Percentiles rank a stretch among this genome's conserved stretches.
Conservation (phyloP, 2,888 invertebrate species). For the Physocephala rufipes region DNA sequence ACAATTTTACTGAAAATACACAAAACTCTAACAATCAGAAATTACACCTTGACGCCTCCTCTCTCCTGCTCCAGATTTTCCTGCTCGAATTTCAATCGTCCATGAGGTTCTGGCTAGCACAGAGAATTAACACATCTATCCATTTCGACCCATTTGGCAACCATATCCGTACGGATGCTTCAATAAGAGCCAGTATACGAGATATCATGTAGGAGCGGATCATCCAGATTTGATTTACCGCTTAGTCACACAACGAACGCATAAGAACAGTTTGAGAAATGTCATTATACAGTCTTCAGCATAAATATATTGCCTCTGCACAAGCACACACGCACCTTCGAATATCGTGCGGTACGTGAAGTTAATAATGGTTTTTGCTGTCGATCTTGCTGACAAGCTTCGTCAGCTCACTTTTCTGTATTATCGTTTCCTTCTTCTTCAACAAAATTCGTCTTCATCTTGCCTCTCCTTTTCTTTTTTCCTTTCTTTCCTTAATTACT, state of each 20-base stretch:
- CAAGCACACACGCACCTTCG: too few relatives aligned
- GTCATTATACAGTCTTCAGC: not conserved
- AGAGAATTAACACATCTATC: too few relatives aligned
- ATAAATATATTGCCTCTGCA: not conserved
- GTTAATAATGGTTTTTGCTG: not conserved
- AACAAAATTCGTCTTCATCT: too few relatives aligned
- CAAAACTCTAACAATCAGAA: too few relatives aligned
- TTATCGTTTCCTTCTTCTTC: not conserved
- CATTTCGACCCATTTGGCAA: not conserved
- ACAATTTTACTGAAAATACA: too few relatives aligned
- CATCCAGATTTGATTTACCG: not conserved
- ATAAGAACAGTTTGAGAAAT: not conserved
- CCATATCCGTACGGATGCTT: not conserved
- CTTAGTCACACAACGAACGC: too few relatives aligned
- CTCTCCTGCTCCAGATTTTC: too few relatives aligned
- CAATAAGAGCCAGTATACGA: not conserved
- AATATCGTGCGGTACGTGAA: too few relatives aligned
- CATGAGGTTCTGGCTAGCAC: too few relatives aligned
- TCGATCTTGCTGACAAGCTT: not conserved
- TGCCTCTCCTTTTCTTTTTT: too few relatives aligned
- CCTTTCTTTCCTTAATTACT: not conserved
- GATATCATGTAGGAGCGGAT: not conserved
- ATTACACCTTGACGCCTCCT: too few relatives aligned
- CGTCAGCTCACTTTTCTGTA: not conserved
- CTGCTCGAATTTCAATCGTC: too few relatives aligned